These are phyloP conservation scores for Gambusia yucatana DNA, from an alignment of 2,797 vertebrate genomes.

Conservation along the genomic window DNA sequence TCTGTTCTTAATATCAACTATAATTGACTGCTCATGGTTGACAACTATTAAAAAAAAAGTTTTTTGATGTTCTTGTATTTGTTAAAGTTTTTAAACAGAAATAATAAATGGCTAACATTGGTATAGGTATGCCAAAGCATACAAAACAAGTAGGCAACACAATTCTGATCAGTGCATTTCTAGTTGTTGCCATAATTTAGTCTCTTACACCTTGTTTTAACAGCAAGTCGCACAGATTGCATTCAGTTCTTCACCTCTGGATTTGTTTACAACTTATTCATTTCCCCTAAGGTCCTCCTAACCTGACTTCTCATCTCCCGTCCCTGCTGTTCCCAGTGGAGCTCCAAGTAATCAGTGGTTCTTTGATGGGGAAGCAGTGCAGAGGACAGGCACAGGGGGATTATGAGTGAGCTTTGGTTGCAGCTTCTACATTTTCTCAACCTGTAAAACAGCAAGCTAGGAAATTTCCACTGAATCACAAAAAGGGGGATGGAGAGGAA, in stretches of 20 bases:
- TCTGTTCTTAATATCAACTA: background rate
- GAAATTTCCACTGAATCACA: conserved; percentile 67
- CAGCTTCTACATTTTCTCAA: conserved; percentile 56
- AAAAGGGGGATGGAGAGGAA: conserved; percentile 24
- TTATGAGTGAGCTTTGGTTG: conserved; percentile 68
- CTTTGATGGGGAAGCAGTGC: conserved; percentile 71
- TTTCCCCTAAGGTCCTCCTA: conserved; percentile 37
- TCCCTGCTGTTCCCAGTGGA: conserved; percentile 51
- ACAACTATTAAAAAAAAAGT: background rate
- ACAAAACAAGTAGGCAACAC: background rate
- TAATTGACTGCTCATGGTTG: background rate
- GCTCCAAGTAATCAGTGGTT: conserved; percentile 71
- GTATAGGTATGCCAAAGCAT: background rate
- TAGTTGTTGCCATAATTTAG: background rate
- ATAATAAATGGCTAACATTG: background rate
- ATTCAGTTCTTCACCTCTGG: conserved; percentile 19
- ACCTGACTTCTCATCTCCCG: conserved; percentile 61
- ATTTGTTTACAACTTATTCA: conserved; percentile 28
- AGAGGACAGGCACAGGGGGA: conserved; percentile 61
- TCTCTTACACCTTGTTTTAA: background rate
- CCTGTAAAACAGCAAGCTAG: conserved; percentile 56
- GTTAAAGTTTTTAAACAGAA: background rate
- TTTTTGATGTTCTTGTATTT: background rate
- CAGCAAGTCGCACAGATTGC: background rate
- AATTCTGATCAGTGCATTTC: background rate